Conservation (phyloP, 92 coral and sea anemone species). For the Chrysogorgia sp. region DNA sequence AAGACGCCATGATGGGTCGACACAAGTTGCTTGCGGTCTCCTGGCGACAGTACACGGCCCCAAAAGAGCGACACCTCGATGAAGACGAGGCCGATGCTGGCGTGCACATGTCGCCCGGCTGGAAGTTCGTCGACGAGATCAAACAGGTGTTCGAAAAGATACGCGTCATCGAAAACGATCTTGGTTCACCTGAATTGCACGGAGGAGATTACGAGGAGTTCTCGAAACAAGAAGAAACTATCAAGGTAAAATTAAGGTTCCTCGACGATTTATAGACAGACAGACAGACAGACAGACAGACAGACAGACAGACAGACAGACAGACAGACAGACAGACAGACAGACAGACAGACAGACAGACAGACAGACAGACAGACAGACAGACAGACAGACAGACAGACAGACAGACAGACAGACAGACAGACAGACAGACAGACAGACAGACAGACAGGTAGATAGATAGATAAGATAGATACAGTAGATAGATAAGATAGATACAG, state of each 20-base stretch:
- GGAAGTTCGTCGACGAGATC: conserved; percentile 85
- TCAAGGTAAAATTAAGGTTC: conserved; percentile 65
- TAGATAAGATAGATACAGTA: no score
- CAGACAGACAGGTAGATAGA: no score
- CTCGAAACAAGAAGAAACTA: conserved; percentile 92
- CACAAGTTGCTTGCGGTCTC: conserved; percentile 76
- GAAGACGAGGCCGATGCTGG: conserved; percentile 55
- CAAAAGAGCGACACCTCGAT: conserved; percentile 44
- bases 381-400: no score
- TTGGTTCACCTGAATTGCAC: conserved; percentile 84
- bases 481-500: no score
- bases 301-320: no score
- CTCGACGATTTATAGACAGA: background rate
- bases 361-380: no score
- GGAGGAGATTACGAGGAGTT: conserved; percentile 94
- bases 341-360: no score
- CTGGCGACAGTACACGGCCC: conserved; percentile 75
- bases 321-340: no score
- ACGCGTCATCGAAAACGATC: conserved; percentile 63
- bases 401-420: no score
- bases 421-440: no score
- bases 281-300: background rate
- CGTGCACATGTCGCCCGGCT: conserved; percentile 67
- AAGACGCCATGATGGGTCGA: conserved; percentile 85
- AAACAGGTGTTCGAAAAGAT: conserved; percentile 83